A percentile compares a stretch with the other conserved stretches of the same genome.
Evolutionary conservation across 92 coral and sea anemone genomes (phyloP).

Genomic region (Parazoanthus swiftii): DNA sequence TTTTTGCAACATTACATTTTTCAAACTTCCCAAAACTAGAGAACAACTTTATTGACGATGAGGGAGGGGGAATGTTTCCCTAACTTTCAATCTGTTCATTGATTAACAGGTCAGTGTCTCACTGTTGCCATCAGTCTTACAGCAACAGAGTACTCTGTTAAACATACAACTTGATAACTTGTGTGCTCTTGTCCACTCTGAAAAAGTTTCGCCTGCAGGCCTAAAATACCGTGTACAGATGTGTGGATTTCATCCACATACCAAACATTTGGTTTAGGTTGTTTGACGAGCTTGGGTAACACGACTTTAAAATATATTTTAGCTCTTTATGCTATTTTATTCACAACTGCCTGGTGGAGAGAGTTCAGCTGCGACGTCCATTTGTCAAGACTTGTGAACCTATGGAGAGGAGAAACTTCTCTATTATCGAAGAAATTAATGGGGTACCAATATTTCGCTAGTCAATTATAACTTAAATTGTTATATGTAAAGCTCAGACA

Average conservation of each 20-base stretch:
- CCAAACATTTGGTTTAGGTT: not conserved
- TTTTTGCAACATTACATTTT: not conserved
- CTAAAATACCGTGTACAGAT: no score
- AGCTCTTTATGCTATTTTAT: constrained; percentile 79
- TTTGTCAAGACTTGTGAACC: constrained; percentile 91
- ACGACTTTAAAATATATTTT: not conserved
- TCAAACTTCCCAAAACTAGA: not conserved
- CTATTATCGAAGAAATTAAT: not conserved
- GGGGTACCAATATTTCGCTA: no score
- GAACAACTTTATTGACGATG: no score
- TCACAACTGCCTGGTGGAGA: constrained; percentile 90
- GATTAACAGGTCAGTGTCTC: not conserved
- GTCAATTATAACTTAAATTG: no score
- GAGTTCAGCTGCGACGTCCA: constrained; percentile 98
- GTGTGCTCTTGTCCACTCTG: not conserved
- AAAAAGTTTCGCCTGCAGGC: not conserved
- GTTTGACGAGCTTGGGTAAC: not conserved
- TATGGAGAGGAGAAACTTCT: constrained; percentile 20
- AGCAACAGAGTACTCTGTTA: not conserved
- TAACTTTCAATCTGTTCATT: not conserved
- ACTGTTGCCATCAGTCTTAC: not conserved
- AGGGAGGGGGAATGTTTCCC: not conserved
- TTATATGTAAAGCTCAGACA: no score
- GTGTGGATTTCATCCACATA: constrained; percentile 8
- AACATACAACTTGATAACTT: no score